Conservation (phyloP, 2,797 vertebrate genomes). For the Iguana delicatissima region DNA sequence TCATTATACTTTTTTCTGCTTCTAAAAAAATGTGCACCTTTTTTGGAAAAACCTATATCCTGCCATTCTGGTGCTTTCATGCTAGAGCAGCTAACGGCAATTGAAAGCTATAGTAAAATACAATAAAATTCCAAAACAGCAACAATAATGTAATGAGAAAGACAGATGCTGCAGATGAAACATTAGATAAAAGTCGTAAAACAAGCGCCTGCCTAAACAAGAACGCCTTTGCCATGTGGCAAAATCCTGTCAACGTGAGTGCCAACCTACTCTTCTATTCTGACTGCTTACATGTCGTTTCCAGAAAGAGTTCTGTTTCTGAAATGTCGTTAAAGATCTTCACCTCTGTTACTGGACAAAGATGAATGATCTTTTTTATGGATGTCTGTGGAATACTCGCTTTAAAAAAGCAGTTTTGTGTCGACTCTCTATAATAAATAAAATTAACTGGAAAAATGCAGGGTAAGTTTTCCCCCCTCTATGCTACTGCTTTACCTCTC, state of each 20-base stretch:
- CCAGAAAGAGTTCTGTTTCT: slow-evolving; percentile 44
- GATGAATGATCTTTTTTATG: slow-evolving; percentile 53
- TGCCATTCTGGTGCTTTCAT: not conserved
- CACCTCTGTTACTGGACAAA: slow-evolving; percentile 54
- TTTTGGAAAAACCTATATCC: not conserved
- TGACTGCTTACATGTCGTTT: slow-evolving; percentile 39
- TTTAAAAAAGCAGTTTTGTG: slow-evolving; percentile 56
- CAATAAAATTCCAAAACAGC: not conserved
- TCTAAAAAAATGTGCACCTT: not conserved
- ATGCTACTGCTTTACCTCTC: not conserved
- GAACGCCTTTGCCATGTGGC: not conserved
- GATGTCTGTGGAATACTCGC: slow-evolving; percentile 41
- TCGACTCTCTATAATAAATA: slow-evolving; percentile 43
- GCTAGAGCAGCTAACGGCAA: not conserved
- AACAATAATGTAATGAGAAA: not conserved
- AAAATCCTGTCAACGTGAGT: not conserved
- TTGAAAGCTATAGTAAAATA: not conserved
- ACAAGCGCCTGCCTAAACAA: not conserved
- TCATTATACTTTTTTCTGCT: slow-evolving; percentile 33
- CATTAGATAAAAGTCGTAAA: not conserved
- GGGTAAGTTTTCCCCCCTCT: slow-evolving; percentile 16
- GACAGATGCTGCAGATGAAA: not conserved
- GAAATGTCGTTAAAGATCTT: slow-evolving; percentile 56
- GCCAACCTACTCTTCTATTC: not conserved
- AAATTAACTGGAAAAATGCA: slow-evolving; percentile 50